These are phyloP conservation scores for Protophormia terraenovae DNA, from an alignment of 2,888 invertebrate species.

Conservation along the genomic window DNA sequence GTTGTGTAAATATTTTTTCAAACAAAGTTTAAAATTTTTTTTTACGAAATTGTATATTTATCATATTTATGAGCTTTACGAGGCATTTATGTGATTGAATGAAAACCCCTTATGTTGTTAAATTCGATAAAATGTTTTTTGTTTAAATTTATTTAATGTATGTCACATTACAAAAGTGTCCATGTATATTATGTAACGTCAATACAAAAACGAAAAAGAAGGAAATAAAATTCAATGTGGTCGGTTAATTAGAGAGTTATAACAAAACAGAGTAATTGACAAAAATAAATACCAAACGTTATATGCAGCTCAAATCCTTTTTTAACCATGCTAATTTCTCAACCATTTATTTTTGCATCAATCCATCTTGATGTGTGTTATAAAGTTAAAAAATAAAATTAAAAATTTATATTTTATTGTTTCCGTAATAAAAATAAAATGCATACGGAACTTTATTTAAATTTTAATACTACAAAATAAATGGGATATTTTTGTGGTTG, in stretches of 20 bases:
- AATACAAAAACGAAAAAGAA: background rate
- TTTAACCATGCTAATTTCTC: too few relatives aligned
- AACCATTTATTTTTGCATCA: too few relatives aligned
- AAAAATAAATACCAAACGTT: too few relatives aligned
- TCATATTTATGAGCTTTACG: too few relatives aligned
- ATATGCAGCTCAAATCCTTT: too few relatives aligned
- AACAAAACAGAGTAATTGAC: too few relatives aligned
- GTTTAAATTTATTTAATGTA: conserved; percentile 8
- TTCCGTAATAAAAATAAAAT: conserved; percentile 61
- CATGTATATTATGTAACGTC: background rate
- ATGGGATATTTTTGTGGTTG: conserved; percentile 37
- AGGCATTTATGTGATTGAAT: too few relatives aligned
- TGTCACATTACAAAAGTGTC: background rate
- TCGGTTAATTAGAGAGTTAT: too few relatives aligned
- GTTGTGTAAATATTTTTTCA: too few relatives aligned
- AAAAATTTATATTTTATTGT: conserved; percentile 17
- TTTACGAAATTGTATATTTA: too few relatives aligned
- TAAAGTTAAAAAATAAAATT: background rate
- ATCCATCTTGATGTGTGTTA: background rate
- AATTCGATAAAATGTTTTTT: conserved; percentile 64
- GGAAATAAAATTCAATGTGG: background rate
- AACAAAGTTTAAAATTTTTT: too few relatives aligned
- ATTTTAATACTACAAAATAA: conserved; percentile 58
- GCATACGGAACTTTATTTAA: conserved; percentile 54
- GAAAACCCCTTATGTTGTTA: conserved; percentile 44